Evolutionary conservation across 1,140 invertebrate species (phyloP).

Genomic region (Hylaeus volcanicus): DNA sequence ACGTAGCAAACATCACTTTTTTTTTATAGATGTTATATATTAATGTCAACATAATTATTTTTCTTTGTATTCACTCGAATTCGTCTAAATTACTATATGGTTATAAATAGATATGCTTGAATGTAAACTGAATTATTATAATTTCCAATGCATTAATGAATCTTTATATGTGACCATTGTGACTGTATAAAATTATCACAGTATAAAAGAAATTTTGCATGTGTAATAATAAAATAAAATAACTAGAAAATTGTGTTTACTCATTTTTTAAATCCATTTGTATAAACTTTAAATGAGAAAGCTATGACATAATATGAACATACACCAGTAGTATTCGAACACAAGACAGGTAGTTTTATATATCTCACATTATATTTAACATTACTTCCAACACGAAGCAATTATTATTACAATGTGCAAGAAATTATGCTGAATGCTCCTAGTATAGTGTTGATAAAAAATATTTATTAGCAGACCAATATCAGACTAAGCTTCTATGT

Average conservation of each 20-base stretch:
- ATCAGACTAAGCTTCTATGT: slow-evolving; percentile 6
- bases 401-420: slow-evolving; percentile 33
- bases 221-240: slow-evolving; percentile 41
- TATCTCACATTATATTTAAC: slow-evolving; percentile 31
- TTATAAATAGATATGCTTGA: slow-evolving; percentile 19
- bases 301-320: background rate
- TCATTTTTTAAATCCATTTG: slow-evolving; percentile 27
- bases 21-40: background rate
- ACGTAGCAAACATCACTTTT: background rate
- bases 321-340: background rate
- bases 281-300: slow-evolving; percentile 17
- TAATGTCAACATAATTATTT: slow-evolving; percentile 7
- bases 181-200: slow-evolving; percentile 35
- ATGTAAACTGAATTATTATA: slow-evolving; percentile 17
- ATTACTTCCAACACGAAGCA: slow-evolving; percentile 40
- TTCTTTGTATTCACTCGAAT: slow-evolving; percentile 19
- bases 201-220: slow-evolving; percentile 39
- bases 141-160: slow-evolving; percentile 17
- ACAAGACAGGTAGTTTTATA: slow-evolving; percentile 5
- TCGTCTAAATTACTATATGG: slow-evolving; percentile 13
- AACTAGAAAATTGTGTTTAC: background rate
- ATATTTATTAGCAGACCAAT: slow-evolving; percentile 30
- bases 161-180: slow-evolving; percentile 21
- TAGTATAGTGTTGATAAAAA: slow-evolving; percentile 26
- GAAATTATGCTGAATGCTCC: slow-evolving; percentile 27